Evolutionary conservation across 2,113 vertebrate genomes (phyloP).

Genomic region (Tetraodon nigroviridis): DNA sequence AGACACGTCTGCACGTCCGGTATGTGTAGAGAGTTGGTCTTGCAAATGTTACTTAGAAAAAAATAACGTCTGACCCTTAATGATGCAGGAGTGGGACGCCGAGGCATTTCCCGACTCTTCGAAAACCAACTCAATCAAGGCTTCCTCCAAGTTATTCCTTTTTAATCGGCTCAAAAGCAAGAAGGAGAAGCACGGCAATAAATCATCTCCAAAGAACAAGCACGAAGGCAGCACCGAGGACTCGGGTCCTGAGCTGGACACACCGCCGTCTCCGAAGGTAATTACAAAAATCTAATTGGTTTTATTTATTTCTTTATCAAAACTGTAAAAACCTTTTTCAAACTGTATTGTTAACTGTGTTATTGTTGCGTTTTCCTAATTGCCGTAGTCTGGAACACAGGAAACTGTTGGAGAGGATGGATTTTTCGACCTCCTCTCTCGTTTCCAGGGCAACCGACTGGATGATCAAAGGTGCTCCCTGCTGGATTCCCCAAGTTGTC

Average conservation of each 20-base stretch:
- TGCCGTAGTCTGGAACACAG: conserved; percentile 59
- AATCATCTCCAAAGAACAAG: conserved; percentile 71
- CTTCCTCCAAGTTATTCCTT: conserved; percentile 89
- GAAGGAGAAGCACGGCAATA: conserved; percentile 77
- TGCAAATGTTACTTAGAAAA: not conserved
- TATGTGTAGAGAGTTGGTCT: conserved; percentile 15
- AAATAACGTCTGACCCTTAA: not conserved
- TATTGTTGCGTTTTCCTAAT: not conserved
- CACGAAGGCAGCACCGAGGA: conserved; percentile 74
- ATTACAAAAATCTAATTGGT: not conserved
- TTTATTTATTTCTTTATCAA: no score
- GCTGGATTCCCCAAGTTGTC: conserved; percentile 69
- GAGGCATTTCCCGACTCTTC: conserved; percentile 81
- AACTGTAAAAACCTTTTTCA: not conserved
- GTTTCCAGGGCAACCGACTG: conserved; percentile 94
- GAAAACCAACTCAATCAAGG: conserved; percentile 82
- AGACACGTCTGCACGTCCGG: not conserved
- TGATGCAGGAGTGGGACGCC: conserved; percentile 78
- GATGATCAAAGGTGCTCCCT: conserved; percentile 92
- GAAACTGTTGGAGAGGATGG: conserved; percentile 85
- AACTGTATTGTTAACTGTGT: not conserved
- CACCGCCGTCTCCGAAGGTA: conserved; percentile 47
- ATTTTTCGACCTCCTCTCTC: conserved; percentile 92
- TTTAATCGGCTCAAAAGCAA: conserved; percentile 83
- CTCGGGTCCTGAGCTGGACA: conserved; percentile 53